phyloP scores from a whole-genome alignment of 2,888 invertebrate species.

The Poecilus cupreus region DNA sequence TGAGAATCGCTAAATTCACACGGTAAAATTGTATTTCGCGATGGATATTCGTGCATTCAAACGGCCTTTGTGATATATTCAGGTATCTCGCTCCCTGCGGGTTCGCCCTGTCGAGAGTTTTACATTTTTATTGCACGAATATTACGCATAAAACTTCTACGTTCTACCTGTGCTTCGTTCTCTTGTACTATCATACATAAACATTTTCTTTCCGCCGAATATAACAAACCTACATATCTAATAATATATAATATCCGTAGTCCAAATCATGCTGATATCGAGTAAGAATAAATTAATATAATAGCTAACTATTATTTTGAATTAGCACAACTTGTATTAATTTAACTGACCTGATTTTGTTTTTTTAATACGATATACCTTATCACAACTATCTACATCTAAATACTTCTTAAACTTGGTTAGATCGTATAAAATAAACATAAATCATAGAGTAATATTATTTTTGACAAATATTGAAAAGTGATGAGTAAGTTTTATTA shows the following conservation, averaged over 20 bases:
- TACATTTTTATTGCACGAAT: constrained; percentile 58
- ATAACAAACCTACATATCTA: not conserved
- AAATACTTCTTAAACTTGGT: too few species aligned
- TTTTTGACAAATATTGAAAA: constrained; percentile 16
- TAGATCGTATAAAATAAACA: too few species aligned
- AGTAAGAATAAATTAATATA: too few species aligned
- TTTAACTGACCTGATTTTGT: too few species aligned
- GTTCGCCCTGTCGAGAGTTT: constrained; percentile 52
- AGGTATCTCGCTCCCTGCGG: constrained; percentile 54
- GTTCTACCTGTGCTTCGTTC: constrained; percentile 45
- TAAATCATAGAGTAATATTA: too few species aligned
- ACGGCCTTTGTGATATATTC: constrained; percentile 58
- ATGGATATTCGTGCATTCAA: constrained; percentile 53
- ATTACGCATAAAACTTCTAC: constrained; percentile 58
- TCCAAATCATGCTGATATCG: too few species aligned
- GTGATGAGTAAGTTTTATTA: constrained; percentile 22
- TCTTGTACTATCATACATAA: constrained; percentile 4
- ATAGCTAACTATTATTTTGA: too few species aligned
- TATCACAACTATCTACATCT: too few species aligned
- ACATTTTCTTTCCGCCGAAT: constrained; percentile 13
- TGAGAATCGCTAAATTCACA: constrained; percentile 51
- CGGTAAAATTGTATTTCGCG: constrained; percentile 47
- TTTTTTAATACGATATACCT: too few species aligned
- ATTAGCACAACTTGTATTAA: too few species aligned
- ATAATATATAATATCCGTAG: not conserved